These are phyloP conservation scores for Emmelina monodactyla DNA, from an alignment of 2,888 invertebrate species.

Conservation along the genomic window DNA sequence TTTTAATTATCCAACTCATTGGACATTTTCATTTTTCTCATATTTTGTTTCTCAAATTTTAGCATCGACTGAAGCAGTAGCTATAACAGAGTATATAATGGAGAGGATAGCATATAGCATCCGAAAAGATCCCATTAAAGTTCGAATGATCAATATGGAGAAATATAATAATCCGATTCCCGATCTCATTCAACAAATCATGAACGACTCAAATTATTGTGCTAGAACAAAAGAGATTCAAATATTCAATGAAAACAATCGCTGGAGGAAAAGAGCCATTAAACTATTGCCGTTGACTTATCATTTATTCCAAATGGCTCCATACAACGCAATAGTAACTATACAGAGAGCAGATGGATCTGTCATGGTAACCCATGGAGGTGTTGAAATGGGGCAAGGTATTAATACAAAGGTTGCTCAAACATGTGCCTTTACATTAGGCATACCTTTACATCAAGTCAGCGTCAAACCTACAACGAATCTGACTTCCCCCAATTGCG, in stretches of 20 bases:
- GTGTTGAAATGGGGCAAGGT: conserved; percentile 76
- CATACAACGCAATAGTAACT: conserved; percentile 58
- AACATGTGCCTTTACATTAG: conserved; percentile 69
- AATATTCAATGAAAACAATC: conserved; percentile 64
- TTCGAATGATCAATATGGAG: conserved; percentile 51
- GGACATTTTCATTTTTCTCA: neutral
- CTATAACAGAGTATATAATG: conserved; percentile 64
- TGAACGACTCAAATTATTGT: conserved; percentile 52
- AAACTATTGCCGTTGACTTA: conserved; percentile 69
- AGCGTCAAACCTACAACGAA: conserved; percentile 70
- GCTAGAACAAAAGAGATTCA: conserved; percentile 42
- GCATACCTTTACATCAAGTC: conserved; percentile 69
- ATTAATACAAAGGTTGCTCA: conserved; percentile 73
- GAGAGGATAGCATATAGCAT: conserved; percentile 61
- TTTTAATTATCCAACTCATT: too few species aligned
- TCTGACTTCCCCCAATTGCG: conserved; percentile 69
- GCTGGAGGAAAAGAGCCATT: conserved; percentile 75
- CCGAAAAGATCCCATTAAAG: conserved; percentile 56
- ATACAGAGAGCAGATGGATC: conserved; percentile 70
- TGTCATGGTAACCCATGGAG: conserved; percentile 70
- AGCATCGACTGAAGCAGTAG: conserved; percentile 55
- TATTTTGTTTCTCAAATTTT: too few species aligned
- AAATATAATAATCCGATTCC: conserved; percentile 19
- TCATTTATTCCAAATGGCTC: conserved; percentile 30
- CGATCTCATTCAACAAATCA: conserved; percentile 54